Evolutionary conservation across 2,797 vertebrate genomes (phyloP).

Genomic region (Sebastes jordani): DNA sequence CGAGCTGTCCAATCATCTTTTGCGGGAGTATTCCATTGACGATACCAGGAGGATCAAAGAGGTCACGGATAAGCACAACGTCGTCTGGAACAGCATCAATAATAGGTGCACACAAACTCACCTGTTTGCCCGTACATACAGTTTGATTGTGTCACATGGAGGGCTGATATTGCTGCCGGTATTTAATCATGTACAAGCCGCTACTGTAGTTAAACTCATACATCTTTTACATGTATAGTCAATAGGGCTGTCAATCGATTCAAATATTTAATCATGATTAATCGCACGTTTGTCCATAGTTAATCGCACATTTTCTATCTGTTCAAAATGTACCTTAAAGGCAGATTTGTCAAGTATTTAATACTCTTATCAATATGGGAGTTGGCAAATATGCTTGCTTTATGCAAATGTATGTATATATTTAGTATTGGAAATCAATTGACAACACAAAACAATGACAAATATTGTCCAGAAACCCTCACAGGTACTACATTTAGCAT

Average conservation of each 20-base stretch:
- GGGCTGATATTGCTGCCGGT: neutral
- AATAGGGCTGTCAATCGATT: too few relatives aligned
- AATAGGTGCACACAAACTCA: constrained; percentile 82
- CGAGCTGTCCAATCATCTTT: constrained; percentile 89
- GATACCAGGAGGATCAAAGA: constrained; percentile 95
- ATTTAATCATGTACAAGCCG: neutral
- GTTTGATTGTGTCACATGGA: neutral
- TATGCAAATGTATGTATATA: too few relatives aligned
- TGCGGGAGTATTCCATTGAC: constrained; percentile 89
- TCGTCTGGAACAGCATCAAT: constrained; percentile 89
- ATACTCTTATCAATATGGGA: too few relatives aligned
- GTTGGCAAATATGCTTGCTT: too few relatives aligned
- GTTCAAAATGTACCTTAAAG: accelerated
- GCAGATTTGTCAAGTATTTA: too few relatives aligned
- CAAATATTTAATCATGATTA: too few relatives aligned
- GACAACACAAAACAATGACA: too few relatives aligned
- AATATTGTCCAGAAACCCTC: too few relatives aligned
- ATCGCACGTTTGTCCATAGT: too few relatives aligned
- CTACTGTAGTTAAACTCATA: neutral
- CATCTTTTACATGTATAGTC: neutral
- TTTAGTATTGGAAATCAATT: too few relatives aligned
- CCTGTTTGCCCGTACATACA: neutral
- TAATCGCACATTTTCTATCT: too few relatives aligned
- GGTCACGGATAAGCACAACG: constrained; percentile 87
- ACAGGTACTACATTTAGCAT: too few relatives aligned